Conservation (phyloP, 2,888 invertebrate genomes). For the Pterostichus madidus region DNA sequence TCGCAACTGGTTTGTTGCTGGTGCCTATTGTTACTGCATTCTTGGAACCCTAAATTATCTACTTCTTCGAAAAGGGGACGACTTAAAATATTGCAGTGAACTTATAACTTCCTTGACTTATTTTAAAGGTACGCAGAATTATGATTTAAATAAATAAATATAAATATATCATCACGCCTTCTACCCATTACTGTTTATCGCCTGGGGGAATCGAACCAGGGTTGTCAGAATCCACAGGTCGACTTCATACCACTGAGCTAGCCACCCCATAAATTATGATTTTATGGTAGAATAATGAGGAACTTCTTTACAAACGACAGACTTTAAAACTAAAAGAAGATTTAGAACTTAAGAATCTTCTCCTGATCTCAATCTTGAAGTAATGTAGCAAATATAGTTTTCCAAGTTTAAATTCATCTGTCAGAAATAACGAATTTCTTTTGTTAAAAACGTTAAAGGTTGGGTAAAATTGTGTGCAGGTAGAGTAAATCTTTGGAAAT, state of each 20-base stretch:
- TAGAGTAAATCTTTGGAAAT: constrained; percentile 28
- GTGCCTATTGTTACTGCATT: constrained; percentile 44
- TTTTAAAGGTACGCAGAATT: constrained; percentile 32
- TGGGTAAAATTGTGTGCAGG: constrained; percentile 23
- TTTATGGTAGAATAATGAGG: constrained; percentile 26
- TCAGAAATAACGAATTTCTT: constrained; percentile 30
- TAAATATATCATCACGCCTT: no score
- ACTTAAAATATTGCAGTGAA: constrained; percentile 40
- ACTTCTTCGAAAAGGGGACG: constrained; percentile 40
- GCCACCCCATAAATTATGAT: no score
- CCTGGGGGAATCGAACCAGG: no score
- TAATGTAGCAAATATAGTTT: neutral
- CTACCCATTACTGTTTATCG: no score
- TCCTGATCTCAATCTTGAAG: constrained; percentile 17
- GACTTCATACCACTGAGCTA: no score
- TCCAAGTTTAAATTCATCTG: neutral
- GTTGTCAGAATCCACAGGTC: no score
- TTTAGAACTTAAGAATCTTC: neutral
- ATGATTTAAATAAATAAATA: no score
- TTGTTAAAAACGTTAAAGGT: constrained; percentile 18
- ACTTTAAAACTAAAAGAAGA: constrained; percentile 30
- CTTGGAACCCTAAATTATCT: constrained; percentile 21
- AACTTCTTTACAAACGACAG: neutral
- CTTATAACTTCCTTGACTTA: constrained; percentile 36
- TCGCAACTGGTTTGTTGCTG: constrained; percentile 34